A percentile compares a stretch with the other conserved stretches of the same genome.
Evolutionary conservation across 2,113 vertebrate genomes (phyloP).

Genomic region (Hippolais icterina): DNA sequence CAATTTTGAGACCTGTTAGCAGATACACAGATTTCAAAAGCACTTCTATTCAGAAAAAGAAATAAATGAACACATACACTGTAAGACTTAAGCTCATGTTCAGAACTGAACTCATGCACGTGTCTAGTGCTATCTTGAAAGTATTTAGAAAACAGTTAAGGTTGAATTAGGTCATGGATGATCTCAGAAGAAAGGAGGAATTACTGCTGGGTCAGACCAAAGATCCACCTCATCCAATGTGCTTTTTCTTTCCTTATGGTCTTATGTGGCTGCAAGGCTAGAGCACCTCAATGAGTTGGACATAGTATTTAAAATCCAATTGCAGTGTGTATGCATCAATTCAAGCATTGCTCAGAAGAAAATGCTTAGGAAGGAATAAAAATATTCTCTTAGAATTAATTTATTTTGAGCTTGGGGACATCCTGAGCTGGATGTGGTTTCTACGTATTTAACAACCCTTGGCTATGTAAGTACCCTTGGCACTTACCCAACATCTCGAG

Average conservation of each 20-base stretch:
- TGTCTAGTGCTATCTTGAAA: neutral
- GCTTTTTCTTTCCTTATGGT: neutral
- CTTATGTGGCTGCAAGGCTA: neutral
- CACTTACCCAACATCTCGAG: neutral
- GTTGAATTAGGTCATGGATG: neutral
- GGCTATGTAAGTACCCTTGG: neutral
- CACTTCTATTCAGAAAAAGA: neutral
- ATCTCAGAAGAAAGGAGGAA: neutral
- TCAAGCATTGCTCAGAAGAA: neutral
- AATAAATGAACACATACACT: neutral
- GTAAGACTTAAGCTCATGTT: neutral
- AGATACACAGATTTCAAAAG: neutral
- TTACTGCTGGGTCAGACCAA: neutral
- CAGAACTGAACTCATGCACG: neutral
- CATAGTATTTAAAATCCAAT: neutral
- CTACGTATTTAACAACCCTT: neutral
- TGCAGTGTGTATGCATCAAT: neutral
- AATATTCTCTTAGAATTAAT: constrained; percentile 4
- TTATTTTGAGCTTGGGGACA: constrained; percentile 39
- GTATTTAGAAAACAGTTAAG: neutral
- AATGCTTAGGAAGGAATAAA: constrained; percentile 25
- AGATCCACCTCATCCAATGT: neutral
- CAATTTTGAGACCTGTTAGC: neutral
- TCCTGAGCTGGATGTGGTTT: constrained; percentile 18
- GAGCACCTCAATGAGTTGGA: neutral